Evolutionary conservation across 1,140 invertebrate species (phyloP).

Genomic region (Cotesia vestalis): DNA sequence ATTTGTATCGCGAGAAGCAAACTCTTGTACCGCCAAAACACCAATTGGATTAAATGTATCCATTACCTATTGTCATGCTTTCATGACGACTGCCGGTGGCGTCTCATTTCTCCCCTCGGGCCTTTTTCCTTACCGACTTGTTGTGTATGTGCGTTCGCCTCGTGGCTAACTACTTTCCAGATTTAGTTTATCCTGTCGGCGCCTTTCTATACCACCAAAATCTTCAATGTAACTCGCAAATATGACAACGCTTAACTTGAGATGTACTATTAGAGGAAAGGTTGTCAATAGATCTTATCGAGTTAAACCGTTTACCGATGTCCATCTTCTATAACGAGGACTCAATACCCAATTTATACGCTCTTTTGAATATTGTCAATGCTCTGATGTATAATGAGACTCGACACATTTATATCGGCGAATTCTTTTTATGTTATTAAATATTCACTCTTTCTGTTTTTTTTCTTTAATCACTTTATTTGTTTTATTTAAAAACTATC

Average conservation of each 20-base stretch:
- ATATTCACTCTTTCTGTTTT: not conserved
- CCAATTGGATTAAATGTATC: slow-evolving; percentile 63
- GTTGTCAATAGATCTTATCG: slow-evolving; percentile 8
- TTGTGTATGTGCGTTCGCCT: slow-evolving; percentile 1
- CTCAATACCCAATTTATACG: slow-evolving; percentile 22
- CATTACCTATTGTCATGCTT: slow-evolving; percentile 50
- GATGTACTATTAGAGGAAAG: slow-evolving; percentile 1
- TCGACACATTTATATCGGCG: not conserved
- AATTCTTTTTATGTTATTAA: not conserved
- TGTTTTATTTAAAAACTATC: too few relatives aligned
- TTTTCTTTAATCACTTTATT: too few relatives aligned
- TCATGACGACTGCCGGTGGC: slow-evolving; percentile 43
- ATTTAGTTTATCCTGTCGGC: slow-evolving; percentile 34
- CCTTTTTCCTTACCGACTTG: not conserved
- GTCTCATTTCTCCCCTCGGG: slow-evolving; percentile 14
- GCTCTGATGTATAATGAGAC: slow-evolving; percentile 16
- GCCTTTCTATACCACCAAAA: slow-evolving; percentile 1
- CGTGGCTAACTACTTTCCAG: slow-evolving; percentile 24
- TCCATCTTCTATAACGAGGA: slow-evolving; percentile 24
- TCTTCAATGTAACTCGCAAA: slow-evolving; percentile 16
- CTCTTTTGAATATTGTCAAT: slow-evolving; percentile 15
- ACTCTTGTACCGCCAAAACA: slow-evolving; percentile 36
- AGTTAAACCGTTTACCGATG: slow-evolving; percentile 38
- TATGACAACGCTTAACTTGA: slow-evolving; percentile 23
- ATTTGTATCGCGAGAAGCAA: slow-evolving; percentile 13